Evolutionary conservation across 2,113 vertebrate genomes (phyloP).

Genomic region (Dipodomys ordii): DNA sequence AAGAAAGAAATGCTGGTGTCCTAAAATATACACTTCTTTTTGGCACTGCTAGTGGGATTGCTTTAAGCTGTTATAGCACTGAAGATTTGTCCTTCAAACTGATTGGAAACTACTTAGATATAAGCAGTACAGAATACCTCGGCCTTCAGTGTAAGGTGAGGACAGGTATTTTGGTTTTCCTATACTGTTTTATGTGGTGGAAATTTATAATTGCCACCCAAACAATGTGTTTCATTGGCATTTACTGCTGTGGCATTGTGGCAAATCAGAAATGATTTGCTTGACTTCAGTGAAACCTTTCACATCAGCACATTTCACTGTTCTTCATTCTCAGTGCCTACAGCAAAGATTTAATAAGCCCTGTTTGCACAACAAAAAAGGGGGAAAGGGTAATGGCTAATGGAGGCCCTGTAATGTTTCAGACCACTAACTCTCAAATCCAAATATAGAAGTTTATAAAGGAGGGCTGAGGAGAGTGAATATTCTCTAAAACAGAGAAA

Average conservation of each 20-base stretch:
- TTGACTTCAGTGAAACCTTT: slow-evolving; percentile 71
- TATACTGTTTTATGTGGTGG: slow-evolving; percentile 17
- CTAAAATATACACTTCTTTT: slow-evolving; percentile 48
- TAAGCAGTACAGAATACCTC: slow-evolving; percentile 6
- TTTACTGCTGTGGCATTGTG: slow-evolving; percentile 59
- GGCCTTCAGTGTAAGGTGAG: not conserved
- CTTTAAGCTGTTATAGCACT: slow-evolving; percentile 16
- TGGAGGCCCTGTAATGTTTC: slow-evolving; percentile 64
- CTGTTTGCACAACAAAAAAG: slow-evolving; percentile 75
- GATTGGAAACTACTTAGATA: slow-evolving; percentile 22
- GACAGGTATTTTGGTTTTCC: not conserved
- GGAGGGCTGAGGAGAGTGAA: slow-evolving; percentile 10
- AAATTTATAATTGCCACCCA: slow-evolving; percentile 60
- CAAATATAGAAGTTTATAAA: slow-evolving; percentile 72
- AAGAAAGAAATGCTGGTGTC: not conserved
- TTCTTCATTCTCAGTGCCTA: slow-evolving; percentile 73
- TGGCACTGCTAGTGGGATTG: not conserved
- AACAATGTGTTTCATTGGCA: not conserved
- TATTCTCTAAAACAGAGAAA: slow-evolving; percentile 50
- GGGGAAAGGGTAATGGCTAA: slow-evolving; percentile 58
- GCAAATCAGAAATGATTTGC: slow-evolving; percentile 74
- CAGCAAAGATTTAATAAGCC: slow-evolving; percentile 79
- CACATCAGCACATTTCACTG: slow-evolving; percentile 74
- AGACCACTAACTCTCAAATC: slow-evolving; percentile 58
- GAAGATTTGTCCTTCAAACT: not conserved